Base-by-base conservation (phyloP, 1,140 invertebrate genomes). In the Aphelenchoides avenae region DNA sequence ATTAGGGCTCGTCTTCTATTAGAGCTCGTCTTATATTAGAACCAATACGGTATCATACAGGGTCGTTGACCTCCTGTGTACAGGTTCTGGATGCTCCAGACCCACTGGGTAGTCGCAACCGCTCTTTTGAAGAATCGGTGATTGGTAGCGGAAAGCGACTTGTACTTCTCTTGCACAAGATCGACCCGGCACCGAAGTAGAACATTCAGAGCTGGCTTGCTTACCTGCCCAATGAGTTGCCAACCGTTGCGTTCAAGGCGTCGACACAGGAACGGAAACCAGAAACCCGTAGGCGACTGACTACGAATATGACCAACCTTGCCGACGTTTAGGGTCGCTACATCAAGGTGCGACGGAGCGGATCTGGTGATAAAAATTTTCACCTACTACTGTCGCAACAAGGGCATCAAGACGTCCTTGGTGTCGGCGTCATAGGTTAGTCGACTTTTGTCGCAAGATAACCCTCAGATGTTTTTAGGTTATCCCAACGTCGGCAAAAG, bases 401-500 rank as follows among this genome's bases (percentile, higher is more conserved):
- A 87, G 73, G 86, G 86, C 15, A 86, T 94, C 30, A 91, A 91
- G 78, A 91, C 87, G 0, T 86, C 88, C 6, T 98, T 66, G 85
- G 84, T 15, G 91, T 96, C 2, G 92, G 92, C 22, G 85, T 96
- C 60, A 89, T 95, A 22, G 91, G 90, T 84, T 75, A 76, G 79
- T 18, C 18, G 34, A 13, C 11, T 18, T 36, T 36, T 15, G 64
- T 6, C 55, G 62, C 54, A 61, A 57, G 60, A 13, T 62, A 6
- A 52, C 52, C 13, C n/a, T 15, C 20, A 47, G 20, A 11, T 67
- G 60, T 58, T 79, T 74, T 42, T 68, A 83, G 85, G 85, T 30
- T 84, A 96, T 64, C 95, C 95, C 13, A 99, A 99, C 81, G 94
- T 97, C 56, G 95, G 95, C n/a, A 99, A 99, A 82, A 96, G 91